Percentiles rank a stretch among this genome's conserved stretches.
phyloP scores from a whole-genome alignment of 64 coral and sea anemone genomes.

The Dendronephthya gigantea region DNA sequence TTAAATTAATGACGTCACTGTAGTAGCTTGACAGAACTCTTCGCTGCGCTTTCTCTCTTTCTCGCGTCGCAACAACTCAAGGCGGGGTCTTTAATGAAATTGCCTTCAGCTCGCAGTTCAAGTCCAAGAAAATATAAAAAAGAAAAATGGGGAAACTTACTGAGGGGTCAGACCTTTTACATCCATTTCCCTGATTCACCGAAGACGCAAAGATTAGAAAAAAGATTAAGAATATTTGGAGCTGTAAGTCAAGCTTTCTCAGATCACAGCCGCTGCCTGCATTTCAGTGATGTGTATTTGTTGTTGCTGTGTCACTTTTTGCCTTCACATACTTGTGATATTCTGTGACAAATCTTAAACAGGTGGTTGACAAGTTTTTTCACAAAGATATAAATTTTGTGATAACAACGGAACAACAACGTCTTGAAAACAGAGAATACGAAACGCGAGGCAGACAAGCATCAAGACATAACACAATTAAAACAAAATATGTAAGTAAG shows the following conservation, averaged over 20 bases:
- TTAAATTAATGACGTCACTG: too few species aligned
- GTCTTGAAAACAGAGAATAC: not conserved
- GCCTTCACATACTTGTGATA: too few species aligned
- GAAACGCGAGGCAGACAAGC: not conserved
- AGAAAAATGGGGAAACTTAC: not conserved
- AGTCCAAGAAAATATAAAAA: not conserved
- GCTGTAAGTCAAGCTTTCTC: not conserved
- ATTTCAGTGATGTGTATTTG: too few species aligned
- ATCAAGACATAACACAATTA: not conserved
- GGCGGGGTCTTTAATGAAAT: not conserved
- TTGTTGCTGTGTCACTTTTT: too few species aligned
- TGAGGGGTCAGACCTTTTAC: not conserved
- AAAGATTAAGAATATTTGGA: not conserved
- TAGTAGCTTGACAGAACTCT: too few species aligned
- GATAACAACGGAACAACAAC: not conserved
- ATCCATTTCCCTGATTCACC: not conserved
- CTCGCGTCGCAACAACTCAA: not conserved
- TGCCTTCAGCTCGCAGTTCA: not conserved
- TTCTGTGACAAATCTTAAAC: too few species aligned
- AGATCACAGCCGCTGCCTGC: too few species aligned
- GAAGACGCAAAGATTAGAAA: not conserved
- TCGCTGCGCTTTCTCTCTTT: too few species aligned
- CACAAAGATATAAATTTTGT: not conserved
- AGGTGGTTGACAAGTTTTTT: not conserved
- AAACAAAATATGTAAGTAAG: not conserved